Base-by-base conservation (phyloP, 2,113 vertebrate species). In the Smithornis capensis region DNA sequence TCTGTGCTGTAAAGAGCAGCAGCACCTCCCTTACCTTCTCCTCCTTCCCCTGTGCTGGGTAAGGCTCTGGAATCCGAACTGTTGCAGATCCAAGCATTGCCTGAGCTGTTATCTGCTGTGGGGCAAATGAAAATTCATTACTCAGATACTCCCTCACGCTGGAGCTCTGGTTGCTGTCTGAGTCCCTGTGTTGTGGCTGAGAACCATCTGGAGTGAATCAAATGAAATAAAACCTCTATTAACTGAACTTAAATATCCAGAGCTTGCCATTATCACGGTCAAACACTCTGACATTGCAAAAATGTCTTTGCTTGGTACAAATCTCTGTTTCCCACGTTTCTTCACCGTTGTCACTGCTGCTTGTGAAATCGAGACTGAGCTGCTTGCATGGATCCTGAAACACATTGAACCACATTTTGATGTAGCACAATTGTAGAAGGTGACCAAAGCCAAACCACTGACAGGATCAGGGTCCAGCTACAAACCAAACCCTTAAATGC, bases 161-260 rank as follows among this genome's bases (percentile, higher is more conserved):
- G 37, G n/a, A 87, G 86, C 73, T 93, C 95, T 96, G 92, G 68
- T 57, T 96, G 96, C 94, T 96, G 81, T 94, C 94, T 93, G 80
- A 69, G 73, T 50, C 69, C 53, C 86, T 71, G 56, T 92, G 83
- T 96, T 94, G 92, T 93, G 88, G 88, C 85, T 88, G 71, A 92
- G 68, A 94, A 93, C 56, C 95, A 95, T 96, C 96, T 97, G 95
- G 95, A 96, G 90, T 76, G 53, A 96, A 97, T 95, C 90, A 96
- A 92, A 94, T 86, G 64, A 93, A 96, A 95, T 92, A 96, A 96
- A 96, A 96, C 85, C 93, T 89, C 92, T 93, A 88, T 96, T 97
- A 96, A 92, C 73, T n/a, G 79, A 96, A 89, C 35, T 94, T 89
- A 94, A 95, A 73, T 84, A 93, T 82, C 83, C 95, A 75, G 83